Base-by-base conservation (phyloP, 92 coral and sea anemone genomes). In the Diadumene lineata region DNA sequence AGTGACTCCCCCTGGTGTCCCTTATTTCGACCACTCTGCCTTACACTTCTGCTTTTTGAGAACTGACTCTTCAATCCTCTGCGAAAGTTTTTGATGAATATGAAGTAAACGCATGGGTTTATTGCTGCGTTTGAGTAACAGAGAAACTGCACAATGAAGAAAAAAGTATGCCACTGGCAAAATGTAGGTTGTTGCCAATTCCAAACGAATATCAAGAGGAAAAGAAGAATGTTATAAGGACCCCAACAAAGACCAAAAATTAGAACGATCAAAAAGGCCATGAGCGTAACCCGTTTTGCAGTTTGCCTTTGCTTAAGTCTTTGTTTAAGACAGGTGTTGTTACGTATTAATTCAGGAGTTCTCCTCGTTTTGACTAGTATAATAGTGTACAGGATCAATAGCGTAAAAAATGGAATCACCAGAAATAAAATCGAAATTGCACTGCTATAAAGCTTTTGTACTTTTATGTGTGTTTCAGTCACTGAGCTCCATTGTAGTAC, bases 61-160 rank as follows among this genome's bases (percentile, higher is more conserved):
- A 55, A 56, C 23, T 72, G 77, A 48, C 30, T 68, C 28, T 17
- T 57, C 43, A 78, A 48, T 25, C 82, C 82, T 31, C 60, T 63
- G 1, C 89, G 89, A 74, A 79, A 85, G 73, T 76, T 79, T 56
- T 32, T 76, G 18, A 85, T 65, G 19, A 85, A 85, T 4, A 62
- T 18, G 81, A 85, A 85, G 74, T 81, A 85, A 11, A 85, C 72
- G n/a, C 82, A 71, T 0, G 82, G 85, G 68, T 85, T 85, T 11
- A 74, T 28, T 0, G 89, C 72, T 8, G 81, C 68, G 16, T 81
- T 73, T 7, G 76, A 25, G 32, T 60, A 79, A 13, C 65, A 68
- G 65, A 80, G 31, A 53, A 79, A 43, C 22, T 74, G 70, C 28
- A 62, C 78, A 1, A 69, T 60, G 26, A 78, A 55, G 17, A 78